A percentile compares a stretch with the other conserved stretches of the same genome.
Conservation (phyloP, 2,888 invertebrate species). For the Cheilosia vulpina region DNA sequence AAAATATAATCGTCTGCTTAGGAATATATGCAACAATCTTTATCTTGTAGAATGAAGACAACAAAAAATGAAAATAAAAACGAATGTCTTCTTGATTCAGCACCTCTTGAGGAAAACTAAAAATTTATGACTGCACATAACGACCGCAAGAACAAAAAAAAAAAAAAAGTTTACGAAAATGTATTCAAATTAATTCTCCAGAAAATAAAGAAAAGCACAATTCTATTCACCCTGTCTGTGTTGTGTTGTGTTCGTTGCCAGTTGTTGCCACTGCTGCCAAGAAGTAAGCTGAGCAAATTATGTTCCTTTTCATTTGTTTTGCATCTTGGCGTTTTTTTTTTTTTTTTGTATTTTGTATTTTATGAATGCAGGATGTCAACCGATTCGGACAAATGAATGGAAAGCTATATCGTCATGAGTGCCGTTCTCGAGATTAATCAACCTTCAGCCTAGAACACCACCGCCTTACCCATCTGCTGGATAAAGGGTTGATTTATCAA, state of each 20-base stretch:
- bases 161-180: slow-evolving; percentile 9
- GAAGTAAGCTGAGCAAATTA: not conserved
- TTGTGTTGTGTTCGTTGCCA: slow-evolving; percentile 10
- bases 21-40: slow-evolving; percentile 2
- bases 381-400: slow-evolving; percentile 57
- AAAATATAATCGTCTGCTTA: not conserved
- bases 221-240: slow-evolving; percentile 19
- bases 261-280: not conserved
- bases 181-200: slow-evolving; percentile 69
- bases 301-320: slow-evolving; percentile 53
- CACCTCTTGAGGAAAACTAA: slow-evolving; percentile 44
- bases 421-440: slow-evolving; percentile 51
- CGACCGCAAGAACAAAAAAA: slow-evolving; percentile 1
- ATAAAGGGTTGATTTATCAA: slow-evolving; percentile 59
- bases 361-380: slow-evolving; percentile 32
- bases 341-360: slow-evolving; percentile 8
- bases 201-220: slow-evolving; percentile 24
- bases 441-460: slow-evolving; percentile 14
- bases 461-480: slow-evolving; percentile 19
- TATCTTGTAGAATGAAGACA: not conserved
- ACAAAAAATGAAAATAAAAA: not conserved
- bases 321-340: slow-evolving; percentile 3
- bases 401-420: slow-evolving; percentile 18
- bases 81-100: slow-evolving; percentile 59
- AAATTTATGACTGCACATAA: slow-evolving; percentile 49